These are phyloP conservation scores for Gallinago stenura DNA, from an alignment of 2,797 vertebrate species.

Conservation along the genomic window DNA sequence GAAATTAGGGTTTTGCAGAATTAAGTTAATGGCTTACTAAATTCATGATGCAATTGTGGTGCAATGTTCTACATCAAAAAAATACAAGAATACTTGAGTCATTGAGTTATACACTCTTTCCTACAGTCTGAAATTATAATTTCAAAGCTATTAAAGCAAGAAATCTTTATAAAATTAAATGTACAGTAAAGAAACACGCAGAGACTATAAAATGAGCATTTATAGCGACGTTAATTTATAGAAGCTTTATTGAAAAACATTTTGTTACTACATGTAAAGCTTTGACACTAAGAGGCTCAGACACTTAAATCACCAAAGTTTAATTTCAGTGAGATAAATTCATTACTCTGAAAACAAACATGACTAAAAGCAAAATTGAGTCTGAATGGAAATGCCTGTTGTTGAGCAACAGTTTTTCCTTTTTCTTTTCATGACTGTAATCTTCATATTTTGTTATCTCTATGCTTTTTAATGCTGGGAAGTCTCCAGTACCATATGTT, in stretches of 20 bases:
- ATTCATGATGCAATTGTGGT: neutral
- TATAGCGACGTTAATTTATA: neutral
- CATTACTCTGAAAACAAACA: neutral
- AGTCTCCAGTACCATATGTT: neutral
- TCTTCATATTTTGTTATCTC: neutral
- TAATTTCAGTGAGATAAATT: neutral
- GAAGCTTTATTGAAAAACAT: conserved; percentile 4
- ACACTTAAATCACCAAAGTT: neutral
- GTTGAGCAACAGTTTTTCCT: neutral
- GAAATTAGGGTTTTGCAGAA: neutral
- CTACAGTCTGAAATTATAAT: neutral
- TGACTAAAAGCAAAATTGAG: neutral
- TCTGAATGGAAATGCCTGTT: neutral
- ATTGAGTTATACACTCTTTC: neutral
- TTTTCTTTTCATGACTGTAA: neutral
- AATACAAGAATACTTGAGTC: neutral
- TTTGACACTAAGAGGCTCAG: neutral
- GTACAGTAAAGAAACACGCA: neutral
- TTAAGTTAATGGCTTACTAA: neutral
- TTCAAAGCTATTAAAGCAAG: conserved; percentile 16
- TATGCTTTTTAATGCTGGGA: neutral
- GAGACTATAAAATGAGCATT: neutral
- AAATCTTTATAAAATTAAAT: neutral
- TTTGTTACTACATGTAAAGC: neutral
- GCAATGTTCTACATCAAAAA: neutral